A percentile compares a stretch with the other conserved stretches of the same genome.
Conservation (phyloP, 2,113 vertebrate genomes). For the Cygnus atratus region DNA sequence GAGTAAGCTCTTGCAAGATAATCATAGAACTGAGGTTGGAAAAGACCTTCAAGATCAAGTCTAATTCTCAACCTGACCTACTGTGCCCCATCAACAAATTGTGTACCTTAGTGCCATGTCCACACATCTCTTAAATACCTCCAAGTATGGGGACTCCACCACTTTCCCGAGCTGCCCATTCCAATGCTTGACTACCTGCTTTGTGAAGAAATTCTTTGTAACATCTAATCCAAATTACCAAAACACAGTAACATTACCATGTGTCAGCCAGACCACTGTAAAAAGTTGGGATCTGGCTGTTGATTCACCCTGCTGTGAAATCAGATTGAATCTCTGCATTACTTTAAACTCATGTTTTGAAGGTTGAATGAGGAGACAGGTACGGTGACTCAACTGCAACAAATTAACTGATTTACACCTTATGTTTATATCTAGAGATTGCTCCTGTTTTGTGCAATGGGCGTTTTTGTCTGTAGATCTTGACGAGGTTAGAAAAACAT, state of each 20-base stretch:
- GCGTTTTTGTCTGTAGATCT: neutral
- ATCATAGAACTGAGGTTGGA: no score
- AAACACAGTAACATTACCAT: rapidly evolving
- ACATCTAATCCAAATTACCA: neutral
- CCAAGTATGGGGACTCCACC: neutral
- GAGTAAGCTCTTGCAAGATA: no score
- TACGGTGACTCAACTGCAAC: neutral
- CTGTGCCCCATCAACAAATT: no score
- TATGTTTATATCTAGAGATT: rapidly evolving
- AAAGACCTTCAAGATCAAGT: no score
- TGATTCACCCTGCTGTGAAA: neutral
- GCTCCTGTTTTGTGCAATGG: neutral
- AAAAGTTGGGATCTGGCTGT: neutral
- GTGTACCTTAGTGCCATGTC: no score
- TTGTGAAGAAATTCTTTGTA: neutral
- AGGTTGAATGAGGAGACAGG: neutral
- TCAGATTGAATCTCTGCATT: neutral
- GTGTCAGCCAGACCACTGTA: neutral
- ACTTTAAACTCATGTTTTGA: neutral
- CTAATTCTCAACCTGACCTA: no score
- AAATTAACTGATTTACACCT: neutral
- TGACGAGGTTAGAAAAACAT: neutral
- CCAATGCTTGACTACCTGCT: no score
- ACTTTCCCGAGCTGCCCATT: neutral
- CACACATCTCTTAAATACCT: no score